A percentile compares a stretch with the other conserved stretches of the same genome.
Evolutionary conservation across 2,113 vertebrate species (phyloP).

Genomic region (Panthera tigris): DNA sequence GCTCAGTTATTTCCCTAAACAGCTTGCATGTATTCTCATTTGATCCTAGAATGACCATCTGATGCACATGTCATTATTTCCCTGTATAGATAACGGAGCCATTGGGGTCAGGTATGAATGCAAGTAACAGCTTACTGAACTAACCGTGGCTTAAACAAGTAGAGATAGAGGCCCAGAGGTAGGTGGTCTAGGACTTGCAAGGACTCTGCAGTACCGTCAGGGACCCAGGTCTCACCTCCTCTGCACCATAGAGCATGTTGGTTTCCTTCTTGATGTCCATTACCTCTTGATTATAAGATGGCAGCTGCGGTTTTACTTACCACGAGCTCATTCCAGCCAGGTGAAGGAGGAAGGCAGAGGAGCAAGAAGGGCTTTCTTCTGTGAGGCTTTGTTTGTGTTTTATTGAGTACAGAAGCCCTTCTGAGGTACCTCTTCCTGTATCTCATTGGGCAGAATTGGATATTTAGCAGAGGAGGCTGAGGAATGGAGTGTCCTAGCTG

Average conservation of each 20-base stretch:
- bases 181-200: too few species aligned
- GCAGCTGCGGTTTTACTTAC: neutral
- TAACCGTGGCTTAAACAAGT: neutral
- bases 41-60: neutral
- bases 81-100: neutral
- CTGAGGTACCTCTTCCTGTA: neutral
- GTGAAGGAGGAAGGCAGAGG: neutral
- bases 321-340: neutral
- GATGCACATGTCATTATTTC: neutral
- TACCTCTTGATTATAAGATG: neutral
- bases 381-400: neutral
- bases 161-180: neutral
- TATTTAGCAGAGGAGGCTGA: neutral
- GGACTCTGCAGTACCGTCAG: neutral
- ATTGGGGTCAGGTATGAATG: neutral
- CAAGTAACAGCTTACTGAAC: neutral
- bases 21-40: neutral
- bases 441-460: neutral
- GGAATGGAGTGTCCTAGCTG: neutral
- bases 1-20: neutral
- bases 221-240: neutral
- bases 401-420: neutral
- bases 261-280: neutral
- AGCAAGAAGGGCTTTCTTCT: neutral
- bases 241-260: neutral